phyloP scores from a whole-genome alignment of 2,888 invertebrate genomes.

The Coremacera marginata region DNA sequence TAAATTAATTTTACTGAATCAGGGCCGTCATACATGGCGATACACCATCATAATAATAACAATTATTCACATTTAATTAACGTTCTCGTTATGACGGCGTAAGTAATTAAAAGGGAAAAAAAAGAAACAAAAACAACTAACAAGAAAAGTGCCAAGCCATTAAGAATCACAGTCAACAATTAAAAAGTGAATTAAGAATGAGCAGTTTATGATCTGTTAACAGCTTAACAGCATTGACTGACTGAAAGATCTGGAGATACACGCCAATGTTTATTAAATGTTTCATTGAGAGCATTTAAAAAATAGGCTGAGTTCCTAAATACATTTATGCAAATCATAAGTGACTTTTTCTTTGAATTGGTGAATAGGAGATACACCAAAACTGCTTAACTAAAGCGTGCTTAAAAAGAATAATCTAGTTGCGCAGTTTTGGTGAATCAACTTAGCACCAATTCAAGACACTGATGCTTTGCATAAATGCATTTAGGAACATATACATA shows the following conservation, averaged over 20 bases:
- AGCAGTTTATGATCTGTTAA: not conserved
- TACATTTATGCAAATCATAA: too few relatives aligned
- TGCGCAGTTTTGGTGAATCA: too few relatives aligned
- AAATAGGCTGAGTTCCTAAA: too few relatives aligned
- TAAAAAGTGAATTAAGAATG: conserved; percentile 24
- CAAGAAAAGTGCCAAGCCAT: conserved; percentile 2
- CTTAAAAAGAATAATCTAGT: too few relatives aligned
- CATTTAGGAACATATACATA: too few relatives aligned
- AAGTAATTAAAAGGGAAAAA: not conserved
- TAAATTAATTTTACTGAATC: conserved; percentile 10
- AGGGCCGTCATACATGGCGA: conserved; percentile 1
- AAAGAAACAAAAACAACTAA: not conserved
- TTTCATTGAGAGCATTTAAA: too few relatives aligned
- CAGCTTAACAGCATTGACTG: not conserved
- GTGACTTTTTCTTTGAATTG: too few relatives aligned
- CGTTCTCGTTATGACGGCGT: conserved; percentile 25
- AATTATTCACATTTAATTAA: conserved; percentile 39
- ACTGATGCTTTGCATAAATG: too few relatives aligned
- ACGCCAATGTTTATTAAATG: not conserved
- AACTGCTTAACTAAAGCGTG: too few relatives aligned
- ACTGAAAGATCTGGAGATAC: not conserved
- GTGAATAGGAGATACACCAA: too few relatives aligned
- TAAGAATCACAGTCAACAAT: conserved; percentile 24
- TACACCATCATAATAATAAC: conserved; percentile 12
- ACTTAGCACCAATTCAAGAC: too few relatives aligned